A percentile compares a stretch with the other conserved stretches of the same genome.
phyloP scores from a whole-genome alignment of 2,888 invertebrate genomes.

The Didymodactylos carnosus region DNA sequence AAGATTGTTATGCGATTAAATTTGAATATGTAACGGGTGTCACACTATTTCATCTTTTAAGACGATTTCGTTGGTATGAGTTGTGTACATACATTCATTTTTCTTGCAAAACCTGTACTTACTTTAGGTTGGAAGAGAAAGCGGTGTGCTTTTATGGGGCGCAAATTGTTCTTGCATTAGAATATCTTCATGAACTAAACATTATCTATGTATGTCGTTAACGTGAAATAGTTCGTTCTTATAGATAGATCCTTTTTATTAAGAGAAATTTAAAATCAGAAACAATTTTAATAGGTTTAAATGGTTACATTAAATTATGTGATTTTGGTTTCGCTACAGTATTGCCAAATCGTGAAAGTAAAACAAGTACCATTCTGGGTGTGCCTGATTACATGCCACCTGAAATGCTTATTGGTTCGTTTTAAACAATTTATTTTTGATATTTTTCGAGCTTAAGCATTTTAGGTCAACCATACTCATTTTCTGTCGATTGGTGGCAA shows the following conservation, averaged over 20 bases:
- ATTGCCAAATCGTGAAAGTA: neutral
- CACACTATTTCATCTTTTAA: neutral
- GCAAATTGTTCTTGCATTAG: neutral
- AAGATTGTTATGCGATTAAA: neutral
- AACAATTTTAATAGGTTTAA: neutral
- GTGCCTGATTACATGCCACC: neutral
- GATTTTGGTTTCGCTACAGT: neutral
- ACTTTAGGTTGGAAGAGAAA: neutral
- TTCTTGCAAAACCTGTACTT: no score
- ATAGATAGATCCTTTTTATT: neutral
- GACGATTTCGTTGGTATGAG: neutral
- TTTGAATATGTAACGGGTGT: neutral
- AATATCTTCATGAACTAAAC: neutral
- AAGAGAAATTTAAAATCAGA: neutral
- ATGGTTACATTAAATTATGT: neutral
- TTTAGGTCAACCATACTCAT: neutral
- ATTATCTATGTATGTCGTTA: neutral
- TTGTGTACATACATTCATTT: no score
- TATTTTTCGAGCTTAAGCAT: neutral
- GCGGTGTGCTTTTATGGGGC: neutral
- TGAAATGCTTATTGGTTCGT: neutral
- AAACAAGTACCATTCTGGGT: neutral
- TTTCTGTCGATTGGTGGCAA: slow-evolving; percentile 1
- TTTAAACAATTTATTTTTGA: neutral
- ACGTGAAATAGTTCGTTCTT: neutral